phyloP scores from a whole-genome alignment of 2,888 invertebrate genomes.

The Aethes cnicana region DNA sequence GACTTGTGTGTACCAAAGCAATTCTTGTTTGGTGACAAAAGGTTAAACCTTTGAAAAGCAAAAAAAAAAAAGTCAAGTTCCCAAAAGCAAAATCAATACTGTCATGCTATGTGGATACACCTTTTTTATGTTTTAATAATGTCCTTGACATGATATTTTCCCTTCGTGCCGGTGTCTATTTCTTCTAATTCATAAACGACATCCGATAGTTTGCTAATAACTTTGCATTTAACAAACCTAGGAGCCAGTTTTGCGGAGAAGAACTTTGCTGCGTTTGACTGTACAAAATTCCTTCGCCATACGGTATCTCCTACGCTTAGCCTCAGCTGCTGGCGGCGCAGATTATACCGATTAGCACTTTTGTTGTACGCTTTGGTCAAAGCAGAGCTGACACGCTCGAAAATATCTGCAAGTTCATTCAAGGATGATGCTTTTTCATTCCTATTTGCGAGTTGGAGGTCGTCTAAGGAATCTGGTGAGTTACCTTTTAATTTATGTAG shows the following conservation, averaged over 20 bases:
- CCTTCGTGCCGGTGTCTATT: neutral
- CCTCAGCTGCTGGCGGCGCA: neutral
- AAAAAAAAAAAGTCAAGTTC: too few relatives aligned
- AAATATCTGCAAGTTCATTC: too few relatives aligned
- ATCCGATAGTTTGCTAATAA: neutral
- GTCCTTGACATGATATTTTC: conserved; percentile 9
- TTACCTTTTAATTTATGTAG: neutral
- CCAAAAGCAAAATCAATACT: too few relatives aligned
- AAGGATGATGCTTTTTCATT: too few relatives aligned
- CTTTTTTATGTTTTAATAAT: neutral
- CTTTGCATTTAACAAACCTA: neutral
- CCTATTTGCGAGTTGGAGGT: too few relatives aligned
- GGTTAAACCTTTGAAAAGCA: too few relatives aligned
- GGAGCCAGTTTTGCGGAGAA: neutral
- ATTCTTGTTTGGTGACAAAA: too few relatives aligned
- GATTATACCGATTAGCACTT: neutral
- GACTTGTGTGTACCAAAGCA: too few relatives aligned
- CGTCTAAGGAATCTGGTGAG: neutral
- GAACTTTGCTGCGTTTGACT: too few relatives aligned
- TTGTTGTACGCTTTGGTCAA: neutral
- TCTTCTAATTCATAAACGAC: neutral
- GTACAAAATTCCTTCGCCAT: neutral
- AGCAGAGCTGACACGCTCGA: neutral
- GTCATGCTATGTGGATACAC: too few relatives aligned
- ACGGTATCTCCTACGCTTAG: neutral